Evolutionary conservation across 2,113 vertebrate species (phyloP).

Genomic region (Polypterus senegalus): DNA sequence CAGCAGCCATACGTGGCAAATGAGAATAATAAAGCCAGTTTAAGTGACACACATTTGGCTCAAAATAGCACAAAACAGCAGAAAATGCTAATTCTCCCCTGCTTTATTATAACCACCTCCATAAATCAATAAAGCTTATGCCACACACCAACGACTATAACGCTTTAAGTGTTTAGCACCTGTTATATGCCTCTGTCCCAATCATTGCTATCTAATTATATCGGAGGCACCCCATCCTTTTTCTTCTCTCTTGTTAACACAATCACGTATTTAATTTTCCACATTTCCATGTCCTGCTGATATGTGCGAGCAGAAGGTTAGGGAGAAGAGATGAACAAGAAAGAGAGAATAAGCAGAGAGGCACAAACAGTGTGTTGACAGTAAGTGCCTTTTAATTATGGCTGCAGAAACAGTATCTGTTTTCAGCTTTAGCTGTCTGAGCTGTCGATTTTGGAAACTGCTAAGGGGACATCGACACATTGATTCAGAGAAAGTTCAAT

Average conservation of each 20-base stretch:
- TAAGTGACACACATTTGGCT: no score
- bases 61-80: no score
- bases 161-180: not conserved
- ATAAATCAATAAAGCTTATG: conserved; percentile 2
- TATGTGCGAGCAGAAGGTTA: conserved; percentile 26
- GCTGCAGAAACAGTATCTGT: conserved; percentile 19
- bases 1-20: no score
- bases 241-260: conserved; percentile 34
- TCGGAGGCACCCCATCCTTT: conserved; percentile 24
- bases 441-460: conserved; percentile 10
- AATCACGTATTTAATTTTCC: conserved; percentile 26
- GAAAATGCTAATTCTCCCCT: not conserved
- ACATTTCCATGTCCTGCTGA: conserved; percentile 30
- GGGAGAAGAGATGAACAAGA: conserved; percentile 25
- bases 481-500: no score
- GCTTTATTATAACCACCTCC: not conserved
- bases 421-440: conserved; percentile 25
- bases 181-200: not conserved
- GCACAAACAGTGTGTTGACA: conserved; percentile 34
- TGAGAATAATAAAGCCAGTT: no score
- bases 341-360: not conserved
- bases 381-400: conserved; percentile 36
- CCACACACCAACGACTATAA: not conserved
- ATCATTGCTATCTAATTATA: conserved; percentile 29
- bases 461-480: no score